Conservation (phyloP, 2,888 invertebrate genomes). For the Muschampia plurimacula region DNA sequence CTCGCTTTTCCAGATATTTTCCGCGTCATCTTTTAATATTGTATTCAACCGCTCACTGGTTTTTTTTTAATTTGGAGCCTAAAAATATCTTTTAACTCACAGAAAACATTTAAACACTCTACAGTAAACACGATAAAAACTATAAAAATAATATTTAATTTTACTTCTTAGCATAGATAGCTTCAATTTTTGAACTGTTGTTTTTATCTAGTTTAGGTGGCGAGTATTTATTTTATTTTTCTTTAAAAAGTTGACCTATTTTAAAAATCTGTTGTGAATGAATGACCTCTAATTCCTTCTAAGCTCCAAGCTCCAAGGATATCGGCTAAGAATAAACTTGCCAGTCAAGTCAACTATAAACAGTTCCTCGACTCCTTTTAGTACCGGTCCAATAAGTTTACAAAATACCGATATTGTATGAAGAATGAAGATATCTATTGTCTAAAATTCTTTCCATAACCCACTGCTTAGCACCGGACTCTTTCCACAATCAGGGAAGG, state of each 20-base stretch:
- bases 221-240: no score
- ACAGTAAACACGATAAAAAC: no score
- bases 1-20: conserved; percentile 12
- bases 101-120: no score
- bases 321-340: conserved; percentile 10
- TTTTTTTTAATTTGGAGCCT: neutral
- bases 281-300: neutral
- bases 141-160: no score
- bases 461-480: no score
- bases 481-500: no score
- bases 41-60: neutral
- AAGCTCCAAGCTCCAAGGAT: neutral
- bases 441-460: no score
- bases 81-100: neutral
- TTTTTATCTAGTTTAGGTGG: no score
- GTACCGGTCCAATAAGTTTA: neutral
- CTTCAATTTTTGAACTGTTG: no score
- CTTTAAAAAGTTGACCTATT: neutral
- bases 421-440: no score
- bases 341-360: neutral
- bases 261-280: neutral
- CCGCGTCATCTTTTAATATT: conserved; percentile 3
- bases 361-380: neutral
- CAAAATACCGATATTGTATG: neutral
- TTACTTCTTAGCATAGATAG: no score